phyloP scores from a whole-genome alignment of 2,888 invertebrate genomes.

The Flabesymbios commensalis region DNA sequence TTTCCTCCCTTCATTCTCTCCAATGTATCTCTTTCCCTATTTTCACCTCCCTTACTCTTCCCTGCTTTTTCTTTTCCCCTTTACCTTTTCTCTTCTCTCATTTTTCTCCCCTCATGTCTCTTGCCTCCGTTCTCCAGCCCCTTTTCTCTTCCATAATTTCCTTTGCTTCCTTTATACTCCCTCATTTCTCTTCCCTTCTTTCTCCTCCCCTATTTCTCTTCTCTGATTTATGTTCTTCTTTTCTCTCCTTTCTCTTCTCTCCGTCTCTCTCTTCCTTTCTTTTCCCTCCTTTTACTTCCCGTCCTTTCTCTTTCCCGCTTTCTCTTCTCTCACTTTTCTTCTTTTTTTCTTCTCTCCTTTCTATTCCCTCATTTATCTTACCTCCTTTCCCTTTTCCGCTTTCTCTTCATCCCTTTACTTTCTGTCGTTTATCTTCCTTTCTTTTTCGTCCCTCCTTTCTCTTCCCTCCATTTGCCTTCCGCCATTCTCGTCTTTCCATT shows the following conservation, averaged over 20 bases:
- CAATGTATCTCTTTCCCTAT: too few species aligned
- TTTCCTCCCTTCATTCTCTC: neutral
- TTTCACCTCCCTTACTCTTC: too few species aligned
- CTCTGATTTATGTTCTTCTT: too few species aligned
- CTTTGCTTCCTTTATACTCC: neutral
- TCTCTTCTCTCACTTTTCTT: conserved; percentile 4
- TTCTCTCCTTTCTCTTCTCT: too few species aligned
- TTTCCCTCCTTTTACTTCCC: neutral
- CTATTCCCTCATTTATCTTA: neutral
- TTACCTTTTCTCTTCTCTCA: neutral
- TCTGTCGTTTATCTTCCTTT: neutral
- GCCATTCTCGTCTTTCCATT: conserved; percentile 1
- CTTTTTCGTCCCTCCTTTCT: conserved; percentile 1
- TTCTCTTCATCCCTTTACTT: conserved; percentile 3
- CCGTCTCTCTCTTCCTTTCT: neutral
- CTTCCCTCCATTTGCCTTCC: too few species aligned
- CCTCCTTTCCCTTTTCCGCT: neutral
- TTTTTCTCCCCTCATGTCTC: conserved; percentile 8
- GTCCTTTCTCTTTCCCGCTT: neutral
- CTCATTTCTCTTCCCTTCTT: neutral
- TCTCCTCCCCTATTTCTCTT: neutral
- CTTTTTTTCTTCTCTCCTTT: neutral
- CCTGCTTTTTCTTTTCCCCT: conserved; percentile 15
- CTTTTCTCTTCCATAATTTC: too few species aligned
- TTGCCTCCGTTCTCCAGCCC: too few species aligned